These are phyloP conservation scores for Nasua narica DNA, from an alignment of 2,797 vertebrate species.

Conservation along the genomic window DNA sequence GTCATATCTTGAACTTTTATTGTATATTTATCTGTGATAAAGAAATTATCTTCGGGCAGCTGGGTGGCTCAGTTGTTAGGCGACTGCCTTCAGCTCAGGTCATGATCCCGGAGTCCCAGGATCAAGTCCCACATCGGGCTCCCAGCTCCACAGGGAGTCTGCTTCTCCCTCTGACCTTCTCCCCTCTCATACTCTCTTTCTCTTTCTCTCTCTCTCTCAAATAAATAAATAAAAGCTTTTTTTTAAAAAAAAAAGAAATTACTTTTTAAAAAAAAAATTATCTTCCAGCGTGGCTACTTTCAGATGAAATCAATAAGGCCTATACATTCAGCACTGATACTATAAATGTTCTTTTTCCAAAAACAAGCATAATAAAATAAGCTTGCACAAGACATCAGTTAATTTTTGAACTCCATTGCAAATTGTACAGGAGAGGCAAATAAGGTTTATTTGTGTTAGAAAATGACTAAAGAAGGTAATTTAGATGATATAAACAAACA, in stretches of 20 bases:
- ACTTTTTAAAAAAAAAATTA: no score
- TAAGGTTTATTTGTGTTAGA: neutral
- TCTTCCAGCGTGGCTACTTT: neutral
- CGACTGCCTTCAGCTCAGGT: no score
- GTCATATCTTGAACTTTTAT: neutral
- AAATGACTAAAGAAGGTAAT: neutral
- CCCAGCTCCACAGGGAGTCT: no score
- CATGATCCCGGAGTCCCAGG: no score
- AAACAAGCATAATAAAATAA: neutral
- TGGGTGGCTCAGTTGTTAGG: no score
- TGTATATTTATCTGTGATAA: neutral
- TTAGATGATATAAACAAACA: neutral
- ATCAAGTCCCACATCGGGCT: no score
- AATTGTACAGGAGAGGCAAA: neutral
- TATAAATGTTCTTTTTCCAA: neutral
- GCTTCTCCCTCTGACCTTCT: no score
- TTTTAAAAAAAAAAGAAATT: no score
- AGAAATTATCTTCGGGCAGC: neutral
- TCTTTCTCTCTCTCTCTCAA: no score
- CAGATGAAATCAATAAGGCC: neutral
- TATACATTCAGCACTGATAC: neutral
- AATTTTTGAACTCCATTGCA: neutral
- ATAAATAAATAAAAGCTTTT: no score
- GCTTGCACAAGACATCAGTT: neutral
- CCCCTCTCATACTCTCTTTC: no score